Conservation (phyloP, 2,113 vertebrate species). For the Pseudonaja textilis region DNA sequence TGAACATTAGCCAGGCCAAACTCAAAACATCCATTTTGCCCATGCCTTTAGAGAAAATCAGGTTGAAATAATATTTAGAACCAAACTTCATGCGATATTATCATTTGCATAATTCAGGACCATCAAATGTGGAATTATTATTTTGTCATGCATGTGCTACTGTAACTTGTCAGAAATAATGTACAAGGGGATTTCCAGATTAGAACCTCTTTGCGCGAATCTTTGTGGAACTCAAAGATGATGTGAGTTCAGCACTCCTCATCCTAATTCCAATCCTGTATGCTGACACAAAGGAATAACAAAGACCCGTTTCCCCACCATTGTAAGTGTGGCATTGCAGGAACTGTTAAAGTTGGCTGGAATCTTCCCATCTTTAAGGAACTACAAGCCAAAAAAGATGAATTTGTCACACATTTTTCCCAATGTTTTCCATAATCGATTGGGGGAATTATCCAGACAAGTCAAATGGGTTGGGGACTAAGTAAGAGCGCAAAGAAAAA, state of each 20-base stretch:
- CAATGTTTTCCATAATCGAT: no score
- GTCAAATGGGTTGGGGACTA: not conserved
- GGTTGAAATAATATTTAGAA: slow-evolving; percentile 8
- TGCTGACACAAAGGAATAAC: no score
- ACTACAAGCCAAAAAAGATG: not conserved
- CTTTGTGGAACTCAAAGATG: not conserved
- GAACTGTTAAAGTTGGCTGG: not conserved
- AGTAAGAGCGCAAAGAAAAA: not conserved
- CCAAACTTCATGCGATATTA: not conserved
- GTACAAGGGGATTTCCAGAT: not conserved
- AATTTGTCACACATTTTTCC: not conserved
- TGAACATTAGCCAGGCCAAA: not conserved
- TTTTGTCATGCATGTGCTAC: not conserved
- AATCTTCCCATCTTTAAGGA: not conserved
- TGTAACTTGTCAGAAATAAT: not conserved
- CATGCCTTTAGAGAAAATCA: slow-evolving; percentile 2
- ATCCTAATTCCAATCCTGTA: not conserved
- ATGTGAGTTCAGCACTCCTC: not conserved
- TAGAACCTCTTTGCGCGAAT: not conserved
- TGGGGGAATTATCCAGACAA: not conserved
- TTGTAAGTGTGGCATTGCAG: not conserved
- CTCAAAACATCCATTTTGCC: not conserved
- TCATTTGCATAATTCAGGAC: not conserved
- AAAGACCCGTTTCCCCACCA: no score
- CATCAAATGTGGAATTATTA: not conserved